Evolutionary conservation across 2,888 invertebrate genomes (phyloP).

Genomic region (Petrolisthes cinctipes): DNA sequence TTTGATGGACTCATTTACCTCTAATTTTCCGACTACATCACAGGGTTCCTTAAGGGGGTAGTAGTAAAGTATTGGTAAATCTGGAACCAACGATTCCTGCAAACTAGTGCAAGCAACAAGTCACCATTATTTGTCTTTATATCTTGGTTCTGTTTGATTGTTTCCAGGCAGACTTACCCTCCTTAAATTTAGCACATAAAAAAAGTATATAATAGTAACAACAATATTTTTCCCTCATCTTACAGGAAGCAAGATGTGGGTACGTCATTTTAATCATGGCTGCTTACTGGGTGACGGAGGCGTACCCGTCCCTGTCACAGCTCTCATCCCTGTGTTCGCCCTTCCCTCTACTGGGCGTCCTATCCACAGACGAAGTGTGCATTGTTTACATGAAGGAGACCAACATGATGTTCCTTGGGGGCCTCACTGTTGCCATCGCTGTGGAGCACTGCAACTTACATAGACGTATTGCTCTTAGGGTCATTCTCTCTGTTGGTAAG

Average conservation of each 20-base stretch:
- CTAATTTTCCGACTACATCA: too few species aligned
- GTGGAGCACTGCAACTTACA: slow-evolving; percentile 92
- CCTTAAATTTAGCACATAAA: too few species aligned
- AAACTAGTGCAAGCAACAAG: too few species aligned
- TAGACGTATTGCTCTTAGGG: slow-evolving; percentile 85
- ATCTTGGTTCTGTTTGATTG: too few species aligned
- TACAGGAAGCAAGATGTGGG: slow-evolving; percentile 75
- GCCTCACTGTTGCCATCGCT: slow-evolving; percentile 89
- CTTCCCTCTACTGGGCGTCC: slow-evolving; percentile 79
- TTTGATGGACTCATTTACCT: too few species aligned
- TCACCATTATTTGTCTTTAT: too few species aligned
- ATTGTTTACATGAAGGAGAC: slow-evolving; percentile 82
- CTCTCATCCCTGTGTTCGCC: slow-evolving; percentile 86
- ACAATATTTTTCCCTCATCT: not conserved
- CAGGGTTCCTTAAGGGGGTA: too few species aligned
- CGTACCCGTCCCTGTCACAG: slow-evolving; percentile 86
- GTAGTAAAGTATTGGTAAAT: too few species aligned
- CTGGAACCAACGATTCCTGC: too few species aligned
- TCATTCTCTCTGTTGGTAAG: slow-evolving; percentile 75
- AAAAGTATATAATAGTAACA: too few species aligned
- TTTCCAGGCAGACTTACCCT: too few species aligned
- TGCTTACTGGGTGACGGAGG: slow-evolving; percentile 86
- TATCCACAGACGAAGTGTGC: slow-evolving; percentile 59
- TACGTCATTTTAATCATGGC: slow-evolving; percentile 87
- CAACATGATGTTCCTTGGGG: slow-evolving; percentile 89